Evolutionary conservation across 2,888 invertebrate species (phyloP), one percentile per base, ranked within the genome.

Genomic region (Andrena flavipes): DNA sequence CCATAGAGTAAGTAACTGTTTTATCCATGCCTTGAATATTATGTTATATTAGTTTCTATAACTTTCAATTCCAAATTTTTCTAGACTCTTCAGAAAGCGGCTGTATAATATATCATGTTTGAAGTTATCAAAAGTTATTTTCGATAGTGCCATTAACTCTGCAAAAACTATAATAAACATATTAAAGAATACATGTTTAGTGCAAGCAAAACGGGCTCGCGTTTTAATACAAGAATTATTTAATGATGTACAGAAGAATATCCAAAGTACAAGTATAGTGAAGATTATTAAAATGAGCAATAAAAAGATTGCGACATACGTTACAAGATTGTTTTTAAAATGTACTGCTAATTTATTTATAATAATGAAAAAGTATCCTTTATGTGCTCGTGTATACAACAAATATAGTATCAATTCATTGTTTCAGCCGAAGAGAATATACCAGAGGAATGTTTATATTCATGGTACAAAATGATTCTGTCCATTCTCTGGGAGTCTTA

Each of bases 201-300:
- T 30, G 2, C 82, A 82, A 48, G 82, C 70, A 13, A 51, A 48
- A 29, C 59, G 63, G 42, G 51, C 71, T 29, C 1, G 16, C 2
- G 26, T 26, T 29, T 68, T 76, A 5, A 71, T 81, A 67, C 29
- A 49, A 64, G 51, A 33, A 29, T 54, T 81, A 48, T 81, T 81
- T 56, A 0, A 35, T 26, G 8, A 68, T 16, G 0, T 51, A 0
- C 7, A 5, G 13, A 6, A 4, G 7, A 23, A 51, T 63, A 4
- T 30, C 42, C 0, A 0, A n/a, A 0, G 3, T 16, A 71, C 72
- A n/a, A 0, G 3, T 16, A 71, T 76, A 59, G 7, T 51, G 5
- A 20, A 8, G 20, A 20, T 76, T 2, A 81, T 82, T n/a, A 68
- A 8, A 64, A 30, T 2, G 2, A 59, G 7, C 23, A 76, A 67